Percentiles rank a stretch among this genome's conserved stretches.
phyloP scores from a whole-genome alignment of 2,113 vertebrate genomes.

The Rafetus swinhoei region DNA sequence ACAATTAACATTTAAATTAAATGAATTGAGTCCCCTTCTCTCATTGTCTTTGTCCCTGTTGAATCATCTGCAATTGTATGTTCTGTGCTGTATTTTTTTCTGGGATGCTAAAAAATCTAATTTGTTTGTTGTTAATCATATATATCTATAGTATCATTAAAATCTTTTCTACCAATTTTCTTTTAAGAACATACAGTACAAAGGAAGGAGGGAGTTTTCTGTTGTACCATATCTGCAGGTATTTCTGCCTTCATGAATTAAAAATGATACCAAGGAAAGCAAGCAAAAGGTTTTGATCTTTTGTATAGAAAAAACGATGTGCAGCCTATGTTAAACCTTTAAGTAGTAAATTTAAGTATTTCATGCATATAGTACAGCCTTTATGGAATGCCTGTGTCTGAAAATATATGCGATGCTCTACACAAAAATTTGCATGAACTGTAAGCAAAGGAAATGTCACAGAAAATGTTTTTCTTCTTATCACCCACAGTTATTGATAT shows the following conservation, averaged over 20 bases:
- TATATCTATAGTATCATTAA: neutral
- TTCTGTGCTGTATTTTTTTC: slow-evolving; percentile 54
- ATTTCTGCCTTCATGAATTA: slow-evolving; percentile 72
- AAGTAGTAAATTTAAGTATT: neutral
- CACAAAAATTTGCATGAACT: neutral
- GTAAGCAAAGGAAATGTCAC: fast-evolving
- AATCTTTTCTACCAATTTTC: neutral
- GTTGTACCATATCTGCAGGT: slow-evolving; percentile 26
- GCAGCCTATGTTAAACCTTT: neutral
- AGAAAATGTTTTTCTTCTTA: neutral
- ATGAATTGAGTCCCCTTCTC: slow-evolving; percentile 47
- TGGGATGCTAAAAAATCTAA: slow-evolving; percentile 7
- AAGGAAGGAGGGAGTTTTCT: slow-evolving; percentile 27
- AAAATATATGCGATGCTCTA: neutral
- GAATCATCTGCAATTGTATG: slow-evolving; percentile 65
- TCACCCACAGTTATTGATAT: fast-evolving
- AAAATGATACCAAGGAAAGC: slow-evolving; percentile 57
- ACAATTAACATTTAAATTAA: slow-evolving; percentile 63
- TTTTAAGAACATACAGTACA: slow-evolving; percentile 11
- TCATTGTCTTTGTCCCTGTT: slow-evolving; percentile 69
- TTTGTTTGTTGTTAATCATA: neutral
- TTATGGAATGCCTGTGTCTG: neutral
- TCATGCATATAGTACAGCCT: neutral
- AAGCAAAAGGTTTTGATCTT: slow-evolving; percentile 53
- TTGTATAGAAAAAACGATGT: neutral